Percentiles rank a stretch among this genome's conserved stretches.
Conservation (phyloP, 2,888 invertebrate species). For the Hirtodrosophila trivittata region DNA sequence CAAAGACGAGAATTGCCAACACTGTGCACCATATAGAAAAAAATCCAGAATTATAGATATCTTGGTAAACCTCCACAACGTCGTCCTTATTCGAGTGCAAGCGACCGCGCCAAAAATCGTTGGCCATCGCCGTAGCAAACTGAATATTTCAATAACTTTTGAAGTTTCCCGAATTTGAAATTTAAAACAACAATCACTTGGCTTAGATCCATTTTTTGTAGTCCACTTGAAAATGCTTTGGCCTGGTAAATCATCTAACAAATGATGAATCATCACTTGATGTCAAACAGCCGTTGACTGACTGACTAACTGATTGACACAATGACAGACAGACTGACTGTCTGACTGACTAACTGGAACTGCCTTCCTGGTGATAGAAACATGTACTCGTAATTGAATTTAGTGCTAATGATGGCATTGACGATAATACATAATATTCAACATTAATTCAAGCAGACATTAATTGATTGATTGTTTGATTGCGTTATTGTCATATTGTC, state of each 20-base stretch:
- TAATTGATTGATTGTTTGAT: slow-evolving; percentile 80
- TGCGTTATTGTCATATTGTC: slow-evolving; percentile 76
- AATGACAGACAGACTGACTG: neutral
- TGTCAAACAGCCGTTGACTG: too few relatives aligned
- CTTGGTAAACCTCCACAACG: slow-evolving; percentile 54
- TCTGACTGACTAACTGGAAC: slow-evolving; percentile 12
- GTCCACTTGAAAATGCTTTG: neutral
- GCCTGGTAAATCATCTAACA: slow-evolving; percentile 30
- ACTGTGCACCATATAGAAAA: slow-evolving; percentile 35
- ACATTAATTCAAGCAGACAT: slow-evolving; percentile 72
- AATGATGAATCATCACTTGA: slow-evolving; percentile 76
- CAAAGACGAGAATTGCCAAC: slow-evolving; percentile 34
- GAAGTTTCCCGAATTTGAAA: slow-evolving; percentile 8
- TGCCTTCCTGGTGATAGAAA: slow-evolving; percentile 11
- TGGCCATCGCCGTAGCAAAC: too few relatives aligned
- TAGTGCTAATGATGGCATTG: slow-evolving; percentile 78
- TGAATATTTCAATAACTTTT: too few relatives aligned
- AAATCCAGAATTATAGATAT: slow-evolving; percentile 35
- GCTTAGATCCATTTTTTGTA: slow-evolving; percentile 1
- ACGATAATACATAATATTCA: slow-evolving; percentile 71
- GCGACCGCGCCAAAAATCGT: neutral
- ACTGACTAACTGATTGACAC: too few relatives aligned
- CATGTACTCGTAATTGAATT: slow-evolving; percentile 63
- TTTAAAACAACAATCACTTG: slow-evolving; percentile 12
- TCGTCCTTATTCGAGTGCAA: slow-evolving; percentile 10